Evolutionary conservation across 92 coral and sea anemone genomes (phyloP).

Genomic region (Desmophyllum pertusum): DNA sequence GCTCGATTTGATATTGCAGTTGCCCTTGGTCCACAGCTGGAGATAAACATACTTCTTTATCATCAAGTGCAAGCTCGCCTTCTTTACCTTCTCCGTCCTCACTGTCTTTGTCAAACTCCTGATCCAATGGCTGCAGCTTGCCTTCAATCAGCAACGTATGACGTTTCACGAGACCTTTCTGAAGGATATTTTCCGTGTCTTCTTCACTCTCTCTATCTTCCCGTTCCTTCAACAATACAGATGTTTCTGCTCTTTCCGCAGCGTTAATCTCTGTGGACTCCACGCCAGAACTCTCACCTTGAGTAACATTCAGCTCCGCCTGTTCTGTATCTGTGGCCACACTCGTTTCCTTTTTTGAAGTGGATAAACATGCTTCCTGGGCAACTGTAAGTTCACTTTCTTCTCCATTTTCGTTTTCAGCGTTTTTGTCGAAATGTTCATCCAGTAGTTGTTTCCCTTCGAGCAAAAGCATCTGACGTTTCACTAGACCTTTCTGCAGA

Average conservation of each 20-base stretch:
- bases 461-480: slow-evolving; percentile 61
- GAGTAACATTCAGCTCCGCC: not conserved
- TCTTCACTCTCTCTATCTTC: slow-evolving; percentile 5
- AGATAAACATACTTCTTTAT: not conserved
- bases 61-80: not conserved
- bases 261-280: not conserved
- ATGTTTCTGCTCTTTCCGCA: not conserved
- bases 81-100: not conserved
- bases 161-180: slow-evolving; percentile 65
- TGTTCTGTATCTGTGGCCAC: not conserved
- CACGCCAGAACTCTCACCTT: not conserved
- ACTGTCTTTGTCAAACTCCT: slow-evolving; percentile 15
- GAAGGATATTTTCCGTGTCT: slow-evolving; percentile 28
- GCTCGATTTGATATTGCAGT: slow-evolving; percentile 24
- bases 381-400: not conserved
- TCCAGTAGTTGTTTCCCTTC: slow-evolving; percentile 55
- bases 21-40: not conserved
- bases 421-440: slow-evolving; percentile 14
- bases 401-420: not conserved
- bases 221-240: not conserved
- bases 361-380: not conserved
- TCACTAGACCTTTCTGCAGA: slow-evolving; percentile 55
- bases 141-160: slow-evolving; percentile 67
- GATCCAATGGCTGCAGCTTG: slow-evolving; percentile 30
- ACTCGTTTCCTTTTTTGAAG: not conserved